Evolutionary conservation across 2,797 vertebrate genomes (phyloP).

Genomic region (Sebastes cheni): DNA sequence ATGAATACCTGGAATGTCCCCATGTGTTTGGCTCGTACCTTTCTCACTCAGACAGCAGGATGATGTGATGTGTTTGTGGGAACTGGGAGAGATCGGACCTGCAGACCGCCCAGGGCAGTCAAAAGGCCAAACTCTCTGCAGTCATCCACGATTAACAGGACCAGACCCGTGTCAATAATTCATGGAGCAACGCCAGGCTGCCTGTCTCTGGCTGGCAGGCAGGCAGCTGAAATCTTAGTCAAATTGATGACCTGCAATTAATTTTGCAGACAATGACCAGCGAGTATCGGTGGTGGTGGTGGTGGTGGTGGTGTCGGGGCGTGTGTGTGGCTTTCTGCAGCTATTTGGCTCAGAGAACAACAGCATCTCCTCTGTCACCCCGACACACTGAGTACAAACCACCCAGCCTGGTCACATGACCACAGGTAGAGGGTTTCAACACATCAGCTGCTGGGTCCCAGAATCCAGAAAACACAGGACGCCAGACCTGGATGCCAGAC

Average conservation of each 20-base stretch:
- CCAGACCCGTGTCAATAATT: slow-evolving; percentile 78
- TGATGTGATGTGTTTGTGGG: slow-evolving; percentile 10
- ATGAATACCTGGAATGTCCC: slow-evolving; percentile 13
- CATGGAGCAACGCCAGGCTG: slow-evolving; percentile 61
- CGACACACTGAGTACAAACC: slow-evolving; percentile 11
- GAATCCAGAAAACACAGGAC: not conserved
- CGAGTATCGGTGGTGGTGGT: slow-evolving; percentile 29
- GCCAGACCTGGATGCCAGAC: no score
- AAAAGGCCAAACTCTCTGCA: slow-evolving; percentile 25
- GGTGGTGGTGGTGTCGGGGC: not conserved
- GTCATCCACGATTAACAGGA: slow-evolving; percentile 73
- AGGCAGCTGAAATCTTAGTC: slow-evolving; percentile 69
- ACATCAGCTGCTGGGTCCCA: not conserved
- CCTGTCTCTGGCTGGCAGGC: slow-evolving; percentile 56
- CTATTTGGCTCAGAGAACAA: slow-evolving; percentile 12
- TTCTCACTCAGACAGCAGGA: not conserved
- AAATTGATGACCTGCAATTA: slow-evolving; percentile 65
- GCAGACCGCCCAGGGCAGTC: not conserved
- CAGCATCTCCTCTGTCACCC: slow-evolving; percentile 15
- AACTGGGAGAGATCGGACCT: not conserved
- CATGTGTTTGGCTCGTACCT: slow-evolving; percentile 1
- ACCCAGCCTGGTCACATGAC: slow-evolving; percentile 8
- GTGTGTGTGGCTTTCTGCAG: slow-evolving; percentile 1
- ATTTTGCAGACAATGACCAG: slow-evolving; percentile 71
- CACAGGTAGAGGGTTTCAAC: slow-evolving; percentile 5